Base-by-base conservation (phyloP, 2,888 invertebrate species). In the Euspilapteryx auroguttella region DNA sequence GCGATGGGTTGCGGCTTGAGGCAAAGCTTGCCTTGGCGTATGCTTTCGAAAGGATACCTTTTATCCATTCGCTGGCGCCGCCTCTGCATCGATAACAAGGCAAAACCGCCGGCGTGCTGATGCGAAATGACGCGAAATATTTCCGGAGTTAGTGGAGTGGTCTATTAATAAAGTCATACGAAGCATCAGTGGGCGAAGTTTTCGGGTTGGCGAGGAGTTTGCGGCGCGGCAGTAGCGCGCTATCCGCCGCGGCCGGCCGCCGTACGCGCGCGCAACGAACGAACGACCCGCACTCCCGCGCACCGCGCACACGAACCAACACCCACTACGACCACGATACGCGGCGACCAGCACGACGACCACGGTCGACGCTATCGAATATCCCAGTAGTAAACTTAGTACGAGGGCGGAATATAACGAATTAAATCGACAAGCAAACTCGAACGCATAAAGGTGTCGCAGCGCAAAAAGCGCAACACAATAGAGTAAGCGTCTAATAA, bases 121-220 rank as follows among this genome's bases (percentile, higher is more conserved):
- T 66, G 71, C 75, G 64, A 73, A 75, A 65, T 68, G 65, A 69
- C 66, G 75, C 75, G 66, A 75, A 75, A 73, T 73, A 73, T 75
- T 73, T 75, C 75, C 75, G 73, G 73, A 71, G 73, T 75, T 64
- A 59, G 62, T 62, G 64, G 62, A 71, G 69, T 66, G 65, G 61
- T 71, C 75, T 75, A 75, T 71, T 64, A 71, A 75, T 75, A 75
- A 59, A 59, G 26, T 59, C 63, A 65, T 68, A 64, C 52, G 59
- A 58, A 59, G 59, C 51, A 69, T 50, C 56, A 62, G 73, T 73
- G 75, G 75, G 75, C 71, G 71, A 68, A 53, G 53, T 57, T 64
- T 69, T 63, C 59, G 68, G 63, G 56, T 58, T 57, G 61, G 50
- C 54, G 47, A 48, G 39, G 49, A 43, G n/a, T n/a, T n/a, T n/a